Conservation (phyloP, 2,797 vertebrate genomes). For the Hoplostethus atlanticus region DNA sequence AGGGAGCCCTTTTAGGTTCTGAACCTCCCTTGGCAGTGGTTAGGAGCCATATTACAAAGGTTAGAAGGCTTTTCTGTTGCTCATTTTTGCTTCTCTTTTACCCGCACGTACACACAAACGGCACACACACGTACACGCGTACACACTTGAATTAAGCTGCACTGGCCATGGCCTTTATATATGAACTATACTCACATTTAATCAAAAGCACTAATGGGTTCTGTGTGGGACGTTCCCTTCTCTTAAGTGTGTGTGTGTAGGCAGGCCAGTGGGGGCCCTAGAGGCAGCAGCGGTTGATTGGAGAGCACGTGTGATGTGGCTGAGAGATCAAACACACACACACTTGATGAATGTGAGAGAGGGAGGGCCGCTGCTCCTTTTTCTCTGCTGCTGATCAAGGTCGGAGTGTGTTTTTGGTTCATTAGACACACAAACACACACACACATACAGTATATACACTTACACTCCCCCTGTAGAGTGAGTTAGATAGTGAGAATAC, state of each 20-base stretch:
- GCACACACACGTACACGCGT: slow-evolving; percentile 21
- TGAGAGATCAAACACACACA: slow-evolving; percentile 96
- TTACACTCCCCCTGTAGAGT: slow-evolving; percentile 21
- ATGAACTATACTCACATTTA: slow-evolving; percentile 80
- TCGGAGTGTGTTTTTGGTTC: slow-evolving; percentile 88
- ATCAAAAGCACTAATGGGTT: slow-evolving; percentile 92
- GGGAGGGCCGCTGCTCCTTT: slow-evolving; percentile 74
- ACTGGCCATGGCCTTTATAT: slow-evolving; percentile 66
- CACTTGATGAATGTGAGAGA: slow-evolving; percentile 93
- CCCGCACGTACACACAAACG: not conserved
- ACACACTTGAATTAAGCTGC: slow-evolving; percentile 59
- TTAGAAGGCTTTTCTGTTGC: slow-evolving; percentile 65
- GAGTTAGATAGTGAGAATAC: slow-evolving; percentile 52
- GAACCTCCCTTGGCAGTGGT: slow-evolving; percentile 80
- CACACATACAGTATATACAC: slow-evolving; percentile 19
- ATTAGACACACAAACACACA: slow-evolving; percentile 82
- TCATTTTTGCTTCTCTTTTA: slow-evolving; percentile 54
- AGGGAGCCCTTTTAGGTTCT: slow-evolving; percentile 71
- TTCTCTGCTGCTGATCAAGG: slow-evolving; percentile 89
- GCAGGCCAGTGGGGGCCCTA: slow-evolving; percentile 55
- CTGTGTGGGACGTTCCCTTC: slow-evolving; percentile 86
- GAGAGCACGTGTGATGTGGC: slow-evolving; percentile 92
- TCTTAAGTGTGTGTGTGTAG: slow-evolving; percentile 30
- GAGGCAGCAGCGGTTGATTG: slow-evolving; percentile 73
- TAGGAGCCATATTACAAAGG: slow-evolving; percentile 77